Conservation (phyloP, 2,888 invertebrate species). For the Hydrotaea diabolus region DNA sequence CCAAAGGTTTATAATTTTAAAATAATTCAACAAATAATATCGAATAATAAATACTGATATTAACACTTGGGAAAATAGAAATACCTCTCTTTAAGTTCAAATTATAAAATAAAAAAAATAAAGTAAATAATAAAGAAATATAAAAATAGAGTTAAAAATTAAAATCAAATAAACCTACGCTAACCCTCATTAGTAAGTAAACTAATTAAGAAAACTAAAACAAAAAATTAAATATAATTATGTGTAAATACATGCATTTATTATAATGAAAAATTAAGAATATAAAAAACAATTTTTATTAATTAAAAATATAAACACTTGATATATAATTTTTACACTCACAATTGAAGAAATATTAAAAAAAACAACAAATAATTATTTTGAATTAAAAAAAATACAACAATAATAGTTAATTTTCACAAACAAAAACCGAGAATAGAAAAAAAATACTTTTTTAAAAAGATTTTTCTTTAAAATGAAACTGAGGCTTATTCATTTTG, state of each 20-base stretch:
- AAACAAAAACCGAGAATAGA: slow-evolving; percentile 18
- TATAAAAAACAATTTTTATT: neutral
- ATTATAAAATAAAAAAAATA: slow-evolving; percentile 69
- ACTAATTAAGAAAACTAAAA: slow-evolving; percentile 24
- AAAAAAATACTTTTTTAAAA: slow-evolving; percentile 56
- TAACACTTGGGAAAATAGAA: slow-evolving; percentile 81
- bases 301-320: neutral
- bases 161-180: slow-evolving; percentile 43
- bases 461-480: slow-evolving; percentile 28
- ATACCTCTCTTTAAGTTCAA: slow-evolving; percentile 82
- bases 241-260: slow-evolving; percentile 59
- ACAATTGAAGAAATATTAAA: neutral
- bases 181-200: slow-evolving; percentile 53
- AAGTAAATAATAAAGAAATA: slow-evolving; percentile 56
- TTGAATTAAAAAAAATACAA: neutral
- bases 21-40: neutral
- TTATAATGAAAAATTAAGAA: neutral
- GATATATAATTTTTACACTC: slow-evolving; percentile 40
- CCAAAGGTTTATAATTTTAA: neutral
- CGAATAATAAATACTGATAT: slow-evolving; percentile 69
- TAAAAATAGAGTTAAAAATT: slow-evolving; percentile 26
- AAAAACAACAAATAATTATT: neutral
- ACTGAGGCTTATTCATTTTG: slow-evolving; percentile 60
- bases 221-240: neutral
- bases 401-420: slow-evolving; percentile 39